Conservation (phyloP, 2,113 vertebrate species). For the Malurus cyaneus region DNA sequence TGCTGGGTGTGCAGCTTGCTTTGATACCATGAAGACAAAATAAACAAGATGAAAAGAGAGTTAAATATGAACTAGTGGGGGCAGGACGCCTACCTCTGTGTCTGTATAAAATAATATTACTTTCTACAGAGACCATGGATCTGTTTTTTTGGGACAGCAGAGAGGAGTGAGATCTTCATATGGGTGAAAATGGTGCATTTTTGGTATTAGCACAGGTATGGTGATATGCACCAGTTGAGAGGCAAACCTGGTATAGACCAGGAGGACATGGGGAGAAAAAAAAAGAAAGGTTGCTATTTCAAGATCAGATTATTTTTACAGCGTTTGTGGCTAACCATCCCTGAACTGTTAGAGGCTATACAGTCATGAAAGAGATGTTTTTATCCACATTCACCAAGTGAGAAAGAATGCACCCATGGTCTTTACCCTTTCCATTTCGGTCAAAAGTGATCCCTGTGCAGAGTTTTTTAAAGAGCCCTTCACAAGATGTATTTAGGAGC, state of each 20-base stretch:
- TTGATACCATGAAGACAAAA: not conserved
- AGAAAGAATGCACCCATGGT: not conserved
- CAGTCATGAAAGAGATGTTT: conserved; percentile 6
- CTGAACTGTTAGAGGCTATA: not conserved
- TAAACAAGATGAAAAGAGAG: conserved; percentile 3
- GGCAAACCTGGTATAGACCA: not conserved
- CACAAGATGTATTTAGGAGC: not conserved
- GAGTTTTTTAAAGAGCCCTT: not conserved
- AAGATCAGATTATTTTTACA: conserved; percentile 1
- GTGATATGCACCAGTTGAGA: not conserved
- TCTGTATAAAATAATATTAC: not conserved
- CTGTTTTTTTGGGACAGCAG: not conserved
- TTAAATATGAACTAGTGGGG: conserved; percentile 23
- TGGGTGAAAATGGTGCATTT: not conserved
- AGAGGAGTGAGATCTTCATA: not conserved
- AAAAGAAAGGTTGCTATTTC: not conserved
- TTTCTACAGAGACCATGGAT: not conserved
- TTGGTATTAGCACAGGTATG: not conserved
- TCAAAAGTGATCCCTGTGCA: not conserved
- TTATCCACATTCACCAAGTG: not conserved
- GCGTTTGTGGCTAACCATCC: not conserved
- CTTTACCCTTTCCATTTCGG: not conserved
- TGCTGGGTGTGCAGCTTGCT: not conserved
- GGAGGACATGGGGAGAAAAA: rapidly evolving
- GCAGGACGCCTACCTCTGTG: not conserved